A percentile compares a stretch with the other conserved stretches of the same genome.
Evolutionary conservation across 2,113 vertebrate species (phyloP).

Genomic region (Motacilla tschutschensis): DNA sequence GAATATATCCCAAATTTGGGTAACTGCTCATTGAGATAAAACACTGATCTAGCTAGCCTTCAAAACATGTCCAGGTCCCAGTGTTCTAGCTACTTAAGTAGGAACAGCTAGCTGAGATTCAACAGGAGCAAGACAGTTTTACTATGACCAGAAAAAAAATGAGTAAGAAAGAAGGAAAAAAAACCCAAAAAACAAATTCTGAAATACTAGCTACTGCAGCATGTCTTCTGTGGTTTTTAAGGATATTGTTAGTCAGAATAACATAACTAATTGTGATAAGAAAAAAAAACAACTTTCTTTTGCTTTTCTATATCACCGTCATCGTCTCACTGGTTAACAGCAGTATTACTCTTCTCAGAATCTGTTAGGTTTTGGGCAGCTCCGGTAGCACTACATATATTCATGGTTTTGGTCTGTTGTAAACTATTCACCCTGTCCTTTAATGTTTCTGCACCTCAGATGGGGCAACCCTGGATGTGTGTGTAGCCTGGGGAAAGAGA

Average conservation of each 20-base stretch:
- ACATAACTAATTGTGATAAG: not conserved
- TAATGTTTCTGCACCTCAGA: not conserved
- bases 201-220: not conserved
- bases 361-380: not conserved
- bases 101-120: not conserved
- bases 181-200: not conserved
- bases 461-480: not conserved
- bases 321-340: not conserved
- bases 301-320: rapidly evolving
- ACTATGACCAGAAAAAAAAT: not conserved
- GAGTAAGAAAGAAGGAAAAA: not conserved
- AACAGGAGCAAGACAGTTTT: not conserved
- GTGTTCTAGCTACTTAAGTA: not conserved
- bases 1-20: not conserved
- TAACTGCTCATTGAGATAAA: not conserved
- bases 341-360: not conserved
- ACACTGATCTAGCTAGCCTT: not conserved
- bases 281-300: not conserved
- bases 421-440: not conserved
- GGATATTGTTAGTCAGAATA: not conserved
- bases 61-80: not conserved
- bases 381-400: not conserved
- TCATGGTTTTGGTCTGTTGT: not conserved
- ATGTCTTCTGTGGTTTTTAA: not conserved
- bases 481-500: not conserved